Evolutionary conservation across 2,113 vertebrate genomes (phyloP).

Genomic region (Indri indri): DNA sequence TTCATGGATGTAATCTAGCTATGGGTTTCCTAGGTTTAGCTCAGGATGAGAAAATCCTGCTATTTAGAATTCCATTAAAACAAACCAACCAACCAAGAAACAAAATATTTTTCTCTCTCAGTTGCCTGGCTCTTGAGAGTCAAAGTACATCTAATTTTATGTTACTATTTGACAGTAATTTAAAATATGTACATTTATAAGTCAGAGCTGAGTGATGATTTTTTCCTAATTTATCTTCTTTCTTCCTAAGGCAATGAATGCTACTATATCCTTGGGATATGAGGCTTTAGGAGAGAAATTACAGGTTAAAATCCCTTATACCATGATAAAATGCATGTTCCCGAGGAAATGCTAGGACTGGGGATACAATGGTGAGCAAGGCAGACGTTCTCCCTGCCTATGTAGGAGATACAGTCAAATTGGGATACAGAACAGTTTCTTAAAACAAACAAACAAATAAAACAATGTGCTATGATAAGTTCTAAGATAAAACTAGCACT

Average conservation of each 20-base stretch:
- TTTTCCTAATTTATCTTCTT: background rate
- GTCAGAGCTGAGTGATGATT: background rate
- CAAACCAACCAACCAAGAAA: background rate
- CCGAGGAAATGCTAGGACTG: background rate
- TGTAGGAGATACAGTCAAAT: background rate
- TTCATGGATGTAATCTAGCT: background rate
- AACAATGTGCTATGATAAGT: background rate
- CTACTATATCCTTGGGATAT: background rate
- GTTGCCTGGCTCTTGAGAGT: background rate
- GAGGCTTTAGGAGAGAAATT: background rate
- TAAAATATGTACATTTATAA: background rate
- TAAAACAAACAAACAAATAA: background rate
- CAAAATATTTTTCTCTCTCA: background rate
- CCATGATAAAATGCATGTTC: background rate
- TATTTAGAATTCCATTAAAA: background rate
- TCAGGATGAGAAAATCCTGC: background rate
- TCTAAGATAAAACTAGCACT: background rate
- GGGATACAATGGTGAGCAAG: background rate
- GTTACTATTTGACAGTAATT: background rate
- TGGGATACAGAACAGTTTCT: background rate
- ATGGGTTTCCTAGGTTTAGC: background rate
- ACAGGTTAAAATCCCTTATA: background rate
- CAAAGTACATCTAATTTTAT: background rate
- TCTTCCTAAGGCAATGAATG: background rate
- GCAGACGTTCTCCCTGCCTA: accelerated